These are phyloP conservation scores for Cardiocondyla obscurior DNA, from an alignment of 1,140 invertebrate genomes.

Conservation along the genomic window DNA sequence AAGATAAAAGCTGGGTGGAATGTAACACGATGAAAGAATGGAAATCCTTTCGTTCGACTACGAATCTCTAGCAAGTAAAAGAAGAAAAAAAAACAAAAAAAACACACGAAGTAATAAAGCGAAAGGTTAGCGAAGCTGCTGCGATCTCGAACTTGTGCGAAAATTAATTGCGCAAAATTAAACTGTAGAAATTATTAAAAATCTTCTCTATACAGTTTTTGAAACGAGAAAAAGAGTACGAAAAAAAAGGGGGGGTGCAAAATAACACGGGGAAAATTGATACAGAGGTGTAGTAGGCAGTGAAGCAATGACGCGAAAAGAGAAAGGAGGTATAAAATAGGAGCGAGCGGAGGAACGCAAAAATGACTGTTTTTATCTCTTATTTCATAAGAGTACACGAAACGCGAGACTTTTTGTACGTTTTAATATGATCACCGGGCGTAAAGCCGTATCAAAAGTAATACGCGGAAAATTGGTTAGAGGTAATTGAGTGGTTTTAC, in stretches of 20 bases:
- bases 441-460: slow-evolving; percentile 34
- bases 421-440: slow-evolving; percentile 35
- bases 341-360: not conserved
- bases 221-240: not conserved
- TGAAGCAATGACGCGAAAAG: not conserved
- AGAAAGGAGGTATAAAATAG: not conserved
- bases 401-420: slow-evolving; percentile 8
- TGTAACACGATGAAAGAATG: slow-evolving; percentile 43
- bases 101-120: slow-evolving; percentile 49
- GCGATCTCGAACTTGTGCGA: slow-evolving; percentile 10
- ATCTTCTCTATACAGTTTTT: not conserved
- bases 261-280: slow-evolving; percentile 6
- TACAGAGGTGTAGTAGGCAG: not conserved
- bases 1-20: slow-evolving; percentile 20
- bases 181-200: slow-evolving; percentile 41
- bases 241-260: not conserved
- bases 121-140: slow-evolving; percentile 18
- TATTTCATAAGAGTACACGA: slow-evolving; percentile 5
- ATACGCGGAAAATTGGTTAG: slow-evolving; percentile 37
- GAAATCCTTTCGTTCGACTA: slow-evolving; percentile 37
- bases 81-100: too few relatives aligned
- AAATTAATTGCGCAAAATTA: slow-evolving; percentile 47
- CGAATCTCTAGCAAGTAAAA: slow-evolving; percentile 14
- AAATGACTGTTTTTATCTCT: slow-evolving; percentile 40
- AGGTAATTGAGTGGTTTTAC: slow-evolving; percentile 51